phyloP scores from a whole-genome alignment of 2,797 vertebrate genomes.

The Muscicapa comitata region DNA sequence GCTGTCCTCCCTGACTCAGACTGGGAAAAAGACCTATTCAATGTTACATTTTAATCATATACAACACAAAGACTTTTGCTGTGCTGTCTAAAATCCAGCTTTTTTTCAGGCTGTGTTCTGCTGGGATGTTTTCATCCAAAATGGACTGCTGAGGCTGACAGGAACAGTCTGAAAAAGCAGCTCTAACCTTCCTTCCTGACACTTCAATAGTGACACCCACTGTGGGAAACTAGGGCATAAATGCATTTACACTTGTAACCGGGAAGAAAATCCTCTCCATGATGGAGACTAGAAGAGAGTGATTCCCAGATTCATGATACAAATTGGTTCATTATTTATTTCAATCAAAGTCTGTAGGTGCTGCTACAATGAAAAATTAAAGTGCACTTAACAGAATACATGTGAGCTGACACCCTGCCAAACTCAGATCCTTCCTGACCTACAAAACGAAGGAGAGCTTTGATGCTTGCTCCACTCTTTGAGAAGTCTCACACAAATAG shows the following conservation, averaged over 20 bases:
- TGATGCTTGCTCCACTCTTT: background rate
- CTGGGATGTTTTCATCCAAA: constrained; percentile 67
- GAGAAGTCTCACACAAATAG: background rate
- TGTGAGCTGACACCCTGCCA: background rate
- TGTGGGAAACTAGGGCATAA: constrained; percentile 52
- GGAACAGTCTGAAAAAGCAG: constrained; percentile 72
- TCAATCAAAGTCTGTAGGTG: constrained; percentile 22
- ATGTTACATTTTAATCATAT: constrained; percentile 48
- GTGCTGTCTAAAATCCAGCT: constrained; percentile 65
- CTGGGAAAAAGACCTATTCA: constrained; percentile 46
- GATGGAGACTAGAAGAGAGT: constrained; percentile 3
- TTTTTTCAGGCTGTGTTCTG: constrained; percentile 66
- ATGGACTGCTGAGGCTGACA: constrained; percentile 68
- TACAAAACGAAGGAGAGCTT: background rate
- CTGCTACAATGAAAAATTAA: constrained; percentile 53
- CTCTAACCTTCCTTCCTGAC: constrained; percentile 71
- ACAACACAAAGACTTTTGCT: constrained; percentile 57
- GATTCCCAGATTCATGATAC: constrained; percentile 38
- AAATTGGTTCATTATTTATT: constrained; percentile 58
- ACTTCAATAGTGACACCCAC: constrained; percentile 42
- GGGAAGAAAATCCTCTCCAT: constrained; percentile 17
- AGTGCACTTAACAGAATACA: background rate
- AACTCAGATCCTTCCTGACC: constrained; percentile 34
- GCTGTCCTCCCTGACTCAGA: constrained; percentile 18
- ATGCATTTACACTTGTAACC: constrained; percentile 43